Evolutionary conservation across 2,113 vertebrate genomes (phyloP).

Genomic region (Cyphomyrus discorhynchus): DNA sequence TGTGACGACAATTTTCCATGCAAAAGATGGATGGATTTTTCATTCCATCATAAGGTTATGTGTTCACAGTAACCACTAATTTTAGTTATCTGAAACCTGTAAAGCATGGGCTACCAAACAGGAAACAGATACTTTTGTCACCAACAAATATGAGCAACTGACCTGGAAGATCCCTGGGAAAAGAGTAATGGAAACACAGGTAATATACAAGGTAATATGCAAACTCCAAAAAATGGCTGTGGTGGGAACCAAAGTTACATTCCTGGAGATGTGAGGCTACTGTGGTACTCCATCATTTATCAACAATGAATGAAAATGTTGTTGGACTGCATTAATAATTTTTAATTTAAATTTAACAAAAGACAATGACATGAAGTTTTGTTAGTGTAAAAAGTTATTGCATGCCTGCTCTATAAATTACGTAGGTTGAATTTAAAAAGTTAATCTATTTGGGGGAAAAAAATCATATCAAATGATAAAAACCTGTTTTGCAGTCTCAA

Average conservation of each 20-base stretch:
- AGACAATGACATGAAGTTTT: background rate
- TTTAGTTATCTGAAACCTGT: background rate
- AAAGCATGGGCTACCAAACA: background rate
- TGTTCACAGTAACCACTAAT: background rate
- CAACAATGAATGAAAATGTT: background rate
- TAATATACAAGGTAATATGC: background rate
- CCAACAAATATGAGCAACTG: background rate
- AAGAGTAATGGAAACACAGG: background rate
- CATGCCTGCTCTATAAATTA: background rate
- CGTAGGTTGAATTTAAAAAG: background rate
- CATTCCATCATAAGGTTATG: background rate
- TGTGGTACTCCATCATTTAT: background rate
- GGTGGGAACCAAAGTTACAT: background rate
- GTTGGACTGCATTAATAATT: background rate
- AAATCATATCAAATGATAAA: no score
- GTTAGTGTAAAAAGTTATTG: background rate
- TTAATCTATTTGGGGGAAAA: background rate
- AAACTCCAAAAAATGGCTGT: background rate
- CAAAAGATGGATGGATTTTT: background rate
- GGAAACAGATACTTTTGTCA: background rate
- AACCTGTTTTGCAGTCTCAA: no score
- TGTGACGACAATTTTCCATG: background rate
- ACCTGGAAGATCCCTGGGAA: background rate
- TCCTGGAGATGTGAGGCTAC: background rate
- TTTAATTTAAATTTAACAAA: background rate